phyloP scores from a whole-genome alignment of 1,140 invertebrate species.

The Drosophila varians region DNA sequence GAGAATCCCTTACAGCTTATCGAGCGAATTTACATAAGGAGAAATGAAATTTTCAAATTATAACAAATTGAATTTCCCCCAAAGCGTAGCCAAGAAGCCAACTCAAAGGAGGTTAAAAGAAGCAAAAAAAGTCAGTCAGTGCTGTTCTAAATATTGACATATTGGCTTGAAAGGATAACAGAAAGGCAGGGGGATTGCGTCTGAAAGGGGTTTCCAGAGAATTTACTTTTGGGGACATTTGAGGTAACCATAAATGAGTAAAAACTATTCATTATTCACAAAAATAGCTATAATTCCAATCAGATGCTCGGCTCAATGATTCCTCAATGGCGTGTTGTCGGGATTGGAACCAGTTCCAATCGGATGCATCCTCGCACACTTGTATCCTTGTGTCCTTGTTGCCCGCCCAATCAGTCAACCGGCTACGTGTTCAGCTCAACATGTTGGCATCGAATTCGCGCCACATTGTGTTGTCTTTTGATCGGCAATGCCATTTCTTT shows the following conservation, averaged over 20 bases:
- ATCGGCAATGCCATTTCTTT: slow-evolving; percentile 43
- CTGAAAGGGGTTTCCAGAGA: slow-evolving; percentile 8
- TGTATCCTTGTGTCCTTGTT: slow-evolving; percentile 19
- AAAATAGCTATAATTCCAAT: neutral
- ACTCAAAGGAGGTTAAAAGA: neutral
- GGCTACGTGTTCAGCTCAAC: slow-evolving; percentile 39
- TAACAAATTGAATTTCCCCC: slow-evolving; percentile 75
- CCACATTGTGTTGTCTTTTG: slow-evolving; percentile 45
- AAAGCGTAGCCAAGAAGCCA: slow-evolving; percentile 4
- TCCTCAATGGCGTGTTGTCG: slow-evolving; percentile 15
- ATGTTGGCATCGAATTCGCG: slow-evolving; percentile 27
- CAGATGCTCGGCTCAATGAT: slow-evolving; percentile 12
- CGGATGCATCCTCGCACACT: slow-evolving; percentile 27
- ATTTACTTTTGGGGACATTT: slow-evolving; percentile 9
- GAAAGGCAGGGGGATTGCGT: neutral
- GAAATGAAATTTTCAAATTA: slow-evolving; percentile 81
- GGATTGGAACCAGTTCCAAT: slow-evolving; percentile 30
- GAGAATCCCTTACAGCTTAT: slow-evolving; percentile 42
- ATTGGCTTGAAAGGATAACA: neutral
- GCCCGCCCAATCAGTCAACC: slow-evolving; percentile 41
- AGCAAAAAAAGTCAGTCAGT: neutral
- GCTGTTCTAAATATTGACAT: neutral
- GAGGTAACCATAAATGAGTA: neutral
- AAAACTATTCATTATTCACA: neutral
- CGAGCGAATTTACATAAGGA: slow-evolving; percentile 67